Base-by-base conservation (phyloP, 2,888 invertebrate genomes). In the Diogma glabrata region DNA sequence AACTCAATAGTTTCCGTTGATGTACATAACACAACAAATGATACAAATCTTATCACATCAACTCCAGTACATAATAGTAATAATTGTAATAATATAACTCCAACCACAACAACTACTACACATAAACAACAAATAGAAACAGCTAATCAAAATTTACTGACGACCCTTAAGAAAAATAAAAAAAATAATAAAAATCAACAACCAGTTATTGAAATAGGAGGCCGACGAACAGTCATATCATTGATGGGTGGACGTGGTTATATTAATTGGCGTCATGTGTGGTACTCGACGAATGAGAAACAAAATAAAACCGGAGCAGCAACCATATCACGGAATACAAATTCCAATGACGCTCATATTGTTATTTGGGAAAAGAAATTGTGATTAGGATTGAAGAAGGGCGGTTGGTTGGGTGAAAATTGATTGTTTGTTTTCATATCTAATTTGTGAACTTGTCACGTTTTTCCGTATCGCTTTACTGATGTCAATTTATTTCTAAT, bases 201-300 rank as follows among this genome's bases (percentile, higher is more conserved):
- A 56, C 65, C 68, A 51, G 62, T 73, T 56, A 66, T 73, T 36
- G 67, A 67, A 58, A 62, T 76, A 61, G 57, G 76, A 60, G 75
- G 78, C 55, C 67, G 84, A 57, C 73, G 85, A 54, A 91, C 91
- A 0, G 82, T 91, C 22, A 79, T 92, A 40, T 88, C 89, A 0
- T 70, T 92, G 49, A 87, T 88, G 75, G 92, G 91, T 1, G 92
- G 92, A 2, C 76, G 89, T 10, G 92, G 92, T 3, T 93, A 92
- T 63, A 80, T 87, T 19, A 87, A 88, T 70, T 87, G 88, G 83
- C 75, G 87, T 51, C 87, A 87, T 61, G 78, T 83, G 16, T 79
- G 82, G 61, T 79, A 82, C 64, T 66, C 64, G 50, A 64, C 69
- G 56, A 73, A 70, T 22, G 26, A 43, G 4, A 47, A 49, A 12